Base-by-base conservation (phyloP, 1,140 invertebrate genomes). In the Cryptotermes secundus region DNA sequence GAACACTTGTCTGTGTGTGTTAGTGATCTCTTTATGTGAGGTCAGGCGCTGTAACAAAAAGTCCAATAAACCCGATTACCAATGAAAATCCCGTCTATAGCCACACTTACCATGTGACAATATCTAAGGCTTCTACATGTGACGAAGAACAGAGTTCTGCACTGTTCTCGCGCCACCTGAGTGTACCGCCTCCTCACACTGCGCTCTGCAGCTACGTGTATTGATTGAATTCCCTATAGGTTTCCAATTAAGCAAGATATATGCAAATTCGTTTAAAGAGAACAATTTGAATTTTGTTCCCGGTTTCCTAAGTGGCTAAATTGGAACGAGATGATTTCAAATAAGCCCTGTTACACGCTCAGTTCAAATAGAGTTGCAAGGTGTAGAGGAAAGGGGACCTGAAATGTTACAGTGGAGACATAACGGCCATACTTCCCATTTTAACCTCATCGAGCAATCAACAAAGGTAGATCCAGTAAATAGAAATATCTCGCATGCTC, bases 211-310 rank as follows among this genome's bases (percentile, higher is more conserved):
- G 59, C 59, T 31, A 6, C 59, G 59, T n/a, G 59, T 81, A 38
- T 81, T 81, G 35, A 81, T 81, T 81, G 22, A 81, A 81, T 81
- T 81, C 80, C 80, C 80, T 38, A 81, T 38, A 35, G 80, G 34
- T 36, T 81, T 81, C 42, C 80, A 36, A 81, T 38, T 38, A 38
- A 38, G 42, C 35, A 45, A 45, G 80, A 45, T 38, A 22, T 36
- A 81, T 81, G 80, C 35, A 81, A 81, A 81, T 81, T 81, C 80
- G 34, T 81, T 81, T 81, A 81, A 81, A 81, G 42, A n/a, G 42
- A 81, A 81, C 35, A 81, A 38, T 81, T 81, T 81, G 80, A 81
- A 81, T 81, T 81, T 45, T 72, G 59, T 72, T 31, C 59, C 59
- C 59, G n/a, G 59, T 31, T 72, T 72, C 59, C 59, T 72, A 72